phyloP scores from a whole-genome alignment of 2,888 invertebrate genomes.

The Leptinotarsa tumamoca region DNA sequence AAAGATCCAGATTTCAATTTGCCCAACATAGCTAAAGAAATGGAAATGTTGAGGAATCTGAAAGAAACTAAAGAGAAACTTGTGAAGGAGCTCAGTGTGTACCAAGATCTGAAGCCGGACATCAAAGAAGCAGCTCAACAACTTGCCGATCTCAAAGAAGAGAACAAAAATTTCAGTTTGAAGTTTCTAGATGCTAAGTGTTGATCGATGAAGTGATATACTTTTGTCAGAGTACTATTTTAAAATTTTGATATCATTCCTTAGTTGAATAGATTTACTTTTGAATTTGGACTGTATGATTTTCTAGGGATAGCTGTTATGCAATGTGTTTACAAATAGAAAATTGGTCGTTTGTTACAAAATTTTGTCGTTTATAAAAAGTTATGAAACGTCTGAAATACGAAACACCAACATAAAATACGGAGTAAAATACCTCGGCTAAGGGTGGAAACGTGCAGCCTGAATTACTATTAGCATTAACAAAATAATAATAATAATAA shows the following conservation, averaged over 20 bases:
- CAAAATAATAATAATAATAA: too few relatives aligned
- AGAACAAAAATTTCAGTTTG: conserved; percentile 49
- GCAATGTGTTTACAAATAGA: neutral
- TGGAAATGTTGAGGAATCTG: conserved; percentile 52
- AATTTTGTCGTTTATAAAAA: too few relatives aligned
- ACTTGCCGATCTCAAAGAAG: conserved; percentile 55
- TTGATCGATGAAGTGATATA: conserved; percentile 13
- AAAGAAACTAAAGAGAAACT: conserved; percentile 56
- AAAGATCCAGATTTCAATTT: conserved; percentile 57
- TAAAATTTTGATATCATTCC: conserved; percentile 6
- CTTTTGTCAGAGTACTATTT: conserved; percentile 7
- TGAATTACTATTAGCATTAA: too few relatives aligned
- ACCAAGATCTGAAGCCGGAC: conserved; percentile 59
- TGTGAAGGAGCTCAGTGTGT: conserved; percentile 55
- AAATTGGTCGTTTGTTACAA: neutral
- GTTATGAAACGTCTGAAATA: too few relatives aligned
- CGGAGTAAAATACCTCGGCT: too few relatives aligned
- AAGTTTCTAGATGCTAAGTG: conserved; percentile 37
- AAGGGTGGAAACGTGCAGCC: too few relatives aligned
- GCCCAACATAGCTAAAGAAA: conserved; percentile 56
- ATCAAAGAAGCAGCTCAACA: conserved; percentile 59
- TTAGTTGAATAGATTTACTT: conserved; percentile 8
- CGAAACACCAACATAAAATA: too few relatives aligned
- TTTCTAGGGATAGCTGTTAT: neutral
- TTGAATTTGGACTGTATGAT: neutral